These are phyloP conservation scores for Lophius americanus DNA, from an alignment of 2,797 vertebrate genomes.

Conservation along the genomic window DNA sequence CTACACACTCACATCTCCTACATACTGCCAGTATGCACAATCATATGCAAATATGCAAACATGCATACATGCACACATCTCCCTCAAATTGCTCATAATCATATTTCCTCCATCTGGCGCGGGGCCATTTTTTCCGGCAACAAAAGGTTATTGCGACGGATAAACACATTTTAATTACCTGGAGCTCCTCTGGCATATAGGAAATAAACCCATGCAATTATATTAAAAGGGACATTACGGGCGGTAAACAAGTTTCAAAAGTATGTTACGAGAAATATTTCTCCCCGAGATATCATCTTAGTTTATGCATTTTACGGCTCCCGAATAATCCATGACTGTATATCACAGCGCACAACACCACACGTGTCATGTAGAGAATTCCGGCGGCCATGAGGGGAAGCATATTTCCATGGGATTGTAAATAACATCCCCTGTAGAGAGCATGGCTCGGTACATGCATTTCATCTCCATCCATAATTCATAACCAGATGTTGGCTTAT, in stretches of 20 bases:
- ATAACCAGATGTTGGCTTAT: conserved; percentile 71
- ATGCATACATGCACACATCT: conserved; percentile 16
- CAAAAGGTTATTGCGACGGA: conserved; percentile 60
- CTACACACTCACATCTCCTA: conserved; percentile 6
- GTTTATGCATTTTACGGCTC: conserved; percentile 37
- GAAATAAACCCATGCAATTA: conserved; percentile 26
- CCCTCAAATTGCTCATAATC: conserved; percentile 8
- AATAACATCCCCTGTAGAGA: conserved; percentile 63
- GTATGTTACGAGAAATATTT: conserved; percentile 19
- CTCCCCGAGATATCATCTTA: conserved; percentile 16
- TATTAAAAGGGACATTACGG: conserved; percentile 22
- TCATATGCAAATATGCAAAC: conserved; percentile 40
- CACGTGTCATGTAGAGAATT: conserved; percentile 38
- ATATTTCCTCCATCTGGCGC: conserved; percentile 41
- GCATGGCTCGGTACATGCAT: conserved; percentile 49
- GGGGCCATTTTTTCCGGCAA: conserved; percentile 48
- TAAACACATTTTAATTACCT: conserved; percentile 69
- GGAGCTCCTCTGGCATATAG: conserved; percentile 21
- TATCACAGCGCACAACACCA: conserved; percentile 38
- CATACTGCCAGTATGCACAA: conserved; percentile 27
- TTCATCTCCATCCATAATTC: conserved; percentile 73
- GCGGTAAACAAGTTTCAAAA: conserved; percentile 21
- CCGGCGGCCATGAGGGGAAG: conserved; percentile 38
- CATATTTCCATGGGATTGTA: conserved; percentile 58
- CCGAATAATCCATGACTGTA: conserved; percentile 42